Evolutionary conservation across 2,113 vertebrate species (phyloP), one percentile per base, ranked within the genome.

Genomic region (Hydropotes inermis): DNA sequence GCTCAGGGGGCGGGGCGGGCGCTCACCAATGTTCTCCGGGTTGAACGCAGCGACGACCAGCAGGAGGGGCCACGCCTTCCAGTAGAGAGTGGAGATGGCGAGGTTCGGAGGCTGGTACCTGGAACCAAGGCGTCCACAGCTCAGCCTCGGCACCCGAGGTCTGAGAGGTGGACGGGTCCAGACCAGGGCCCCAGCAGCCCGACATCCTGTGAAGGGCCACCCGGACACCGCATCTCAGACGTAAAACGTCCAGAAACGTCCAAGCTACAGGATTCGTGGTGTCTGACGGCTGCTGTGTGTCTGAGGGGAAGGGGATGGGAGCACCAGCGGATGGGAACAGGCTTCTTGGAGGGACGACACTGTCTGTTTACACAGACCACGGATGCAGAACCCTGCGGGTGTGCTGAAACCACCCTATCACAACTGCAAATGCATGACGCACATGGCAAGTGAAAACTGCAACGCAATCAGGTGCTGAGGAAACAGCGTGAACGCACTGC

Each of bases 41-140:
- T 99, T 99, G 98, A 99, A 99, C 0, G 99, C 99, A 39, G 99
- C 99, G 1, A 99, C 99, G 2, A 99, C 99, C 9, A 99, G 99
- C 74, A 99, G 94, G 61, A 99, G 99, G 30, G 99, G 99, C 99
- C 99, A 99, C 0, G 99, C 99, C 95, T 99, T 99, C 99, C 99
- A 99, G 97, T 99, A 99, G 7, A 99, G 99, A 0, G 99, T 99
- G 8, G 99, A 99, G 98, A 99, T 99, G 52, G 99, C 99, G 54
- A 99, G 98, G 98, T 99, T 99, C 21, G 99, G 99, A 30, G 99
- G 99, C 97, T 99, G 99, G 96, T 99, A 99, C 97, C 99, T 99
- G 89, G 16, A 99, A 98, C 13, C 12, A 36, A 30, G 25, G 15
- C 0, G 3, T 0, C 0, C 0, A 17, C 9, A 54, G 27, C 15